phyloP scores from a whole-genome alignment of 2,113 vertebrate species.

The Tiliqua scincoides region DNA sequence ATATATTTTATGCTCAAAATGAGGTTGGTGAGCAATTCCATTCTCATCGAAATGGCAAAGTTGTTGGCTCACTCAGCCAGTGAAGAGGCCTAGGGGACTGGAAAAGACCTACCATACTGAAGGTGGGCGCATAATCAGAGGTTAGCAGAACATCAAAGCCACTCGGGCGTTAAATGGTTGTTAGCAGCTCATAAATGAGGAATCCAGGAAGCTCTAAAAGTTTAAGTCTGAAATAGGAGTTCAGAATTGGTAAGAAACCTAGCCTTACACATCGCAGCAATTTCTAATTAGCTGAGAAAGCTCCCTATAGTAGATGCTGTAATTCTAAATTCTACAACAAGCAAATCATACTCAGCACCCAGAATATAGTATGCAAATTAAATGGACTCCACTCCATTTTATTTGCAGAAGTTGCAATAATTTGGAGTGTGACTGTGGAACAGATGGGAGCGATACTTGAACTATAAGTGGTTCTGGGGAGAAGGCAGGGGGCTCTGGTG shows the following conservation, averaged over 20 bases:
- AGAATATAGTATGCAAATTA: not conserved
- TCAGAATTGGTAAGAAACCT: not conserved
- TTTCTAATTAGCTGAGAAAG: not conserved
- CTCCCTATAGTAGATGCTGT: not conserved
- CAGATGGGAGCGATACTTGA: not conserved
- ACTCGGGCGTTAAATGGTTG: conserved; percentile 29
- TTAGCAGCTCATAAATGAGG: not conserved
- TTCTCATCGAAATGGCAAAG: conserved; percentile 59
- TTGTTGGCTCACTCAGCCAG: conserved; percentile 30
- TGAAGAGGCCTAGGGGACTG: conserved; percentile 32
- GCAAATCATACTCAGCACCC: not conserved
- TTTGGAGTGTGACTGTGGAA: not conserved
- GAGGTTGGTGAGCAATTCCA: fast-evolving
- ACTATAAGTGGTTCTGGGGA: not conserved
- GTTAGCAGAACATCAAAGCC: conserved; percentile 1
- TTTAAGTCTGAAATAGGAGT: not conserved
- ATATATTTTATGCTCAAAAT: conserved; percentile 25
- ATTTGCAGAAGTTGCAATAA: not conserved
- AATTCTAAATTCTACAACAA: not conserved
- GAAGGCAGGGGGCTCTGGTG: too few species aligned
- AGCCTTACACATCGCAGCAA: not conserved
- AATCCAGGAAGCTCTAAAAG: not conserved
- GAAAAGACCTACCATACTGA: conserved; percentile 30
- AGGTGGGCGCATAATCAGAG: not conserved
- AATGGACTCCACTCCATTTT: not conserved